phyloP scores from a whole-genome alignment of 2,888 invertebrate genomes.

The Mayetiola destructor region DNA sequence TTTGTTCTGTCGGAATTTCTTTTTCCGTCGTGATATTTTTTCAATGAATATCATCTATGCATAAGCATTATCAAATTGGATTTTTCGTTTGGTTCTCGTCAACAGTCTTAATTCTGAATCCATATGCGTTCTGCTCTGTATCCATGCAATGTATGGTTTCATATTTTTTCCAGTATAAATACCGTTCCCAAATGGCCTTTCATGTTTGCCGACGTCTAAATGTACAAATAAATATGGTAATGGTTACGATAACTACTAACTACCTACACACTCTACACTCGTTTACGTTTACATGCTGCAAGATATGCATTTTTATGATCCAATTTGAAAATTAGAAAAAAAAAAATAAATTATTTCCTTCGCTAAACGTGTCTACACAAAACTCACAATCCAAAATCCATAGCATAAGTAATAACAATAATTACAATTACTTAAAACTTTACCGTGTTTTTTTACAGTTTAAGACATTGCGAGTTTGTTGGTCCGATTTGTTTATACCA shows the following conservation, averaged over 20 bases:
- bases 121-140: too few species aligned
- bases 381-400: too few species aligned
- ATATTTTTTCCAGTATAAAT: too few species aligned
- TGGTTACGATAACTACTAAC: too few species aligned
- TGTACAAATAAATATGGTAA: not conserved
- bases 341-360: not conserved
- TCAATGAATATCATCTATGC: conserved; percentile 4
- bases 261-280: conserved; percentile 3
- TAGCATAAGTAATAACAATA: too few species aligned
- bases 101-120: too few species aligned
- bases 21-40: not conserved
- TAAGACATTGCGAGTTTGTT: too few species aligned
- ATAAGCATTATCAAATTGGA: not conserved
- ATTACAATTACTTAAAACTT: conserved; percentile 1
- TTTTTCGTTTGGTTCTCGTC: too few species aligned
- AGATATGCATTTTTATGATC: conserved; percentile 9
- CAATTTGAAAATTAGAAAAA: too few species aligned
- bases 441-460: not conserved
- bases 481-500: too few species aligned
- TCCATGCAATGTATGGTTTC: too few species aligned
- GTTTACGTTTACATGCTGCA: not conserved
- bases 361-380: not conserved
- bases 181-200: too few species aligned
- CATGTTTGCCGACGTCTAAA: conserved; percentile 4
- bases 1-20: not conserved